Base-by-base conservation (phyloP, 2,113 vertebrate species). In the Lagopus leucura region DNA sequence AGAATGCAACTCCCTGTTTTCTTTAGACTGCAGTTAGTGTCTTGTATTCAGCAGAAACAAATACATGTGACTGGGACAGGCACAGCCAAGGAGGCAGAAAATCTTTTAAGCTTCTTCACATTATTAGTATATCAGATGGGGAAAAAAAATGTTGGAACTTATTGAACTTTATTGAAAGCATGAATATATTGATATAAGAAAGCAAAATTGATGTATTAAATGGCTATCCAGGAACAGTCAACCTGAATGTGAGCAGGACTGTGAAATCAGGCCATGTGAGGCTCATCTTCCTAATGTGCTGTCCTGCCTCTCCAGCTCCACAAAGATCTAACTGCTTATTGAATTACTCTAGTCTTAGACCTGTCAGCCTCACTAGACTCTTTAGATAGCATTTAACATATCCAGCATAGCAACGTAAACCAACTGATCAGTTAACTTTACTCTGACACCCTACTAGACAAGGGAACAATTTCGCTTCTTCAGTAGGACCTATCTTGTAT, bases 51-150 rank as follows among this genome's bases (percentile, higher is more conserved):
- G 55, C 65, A 91, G 87, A 91, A 91, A 20, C 13, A 69, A 84
- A 86, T 36, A 57, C 36, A 58, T 21, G 50, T 54, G 55, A 42
- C 1, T 40, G 48, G 42, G n/a, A 47, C 50, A 81, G 65, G 55
- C 54, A 94, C 92, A 92, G 73, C 47, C 80, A 66, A 77, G 43
- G 80, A 83, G 70, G 77, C 69, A 86, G 76, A 86, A 86, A 81
- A 91, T 64, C 78, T 66, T 80, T 81, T 64, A 88, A 74, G 84
- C 11, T 85, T 34, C 48, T 84, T 66, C 65, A 78, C 14, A 2
- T 66, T 83, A 43, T 74, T 76, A 43, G 78, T 75, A 10, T 77
- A 91, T 81, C 65, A 63, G 55, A 74, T 74, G 77, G 11, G 20
- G 24, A 50, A 48, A 50, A 86, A 69, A 91, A 84, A 84, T 58